Evolutionary conservation across 2,888 invertebrate species (phyloP), one percentile per base, ranked within the genome.

Genomic region (Cloeon dipterum): DNA sequence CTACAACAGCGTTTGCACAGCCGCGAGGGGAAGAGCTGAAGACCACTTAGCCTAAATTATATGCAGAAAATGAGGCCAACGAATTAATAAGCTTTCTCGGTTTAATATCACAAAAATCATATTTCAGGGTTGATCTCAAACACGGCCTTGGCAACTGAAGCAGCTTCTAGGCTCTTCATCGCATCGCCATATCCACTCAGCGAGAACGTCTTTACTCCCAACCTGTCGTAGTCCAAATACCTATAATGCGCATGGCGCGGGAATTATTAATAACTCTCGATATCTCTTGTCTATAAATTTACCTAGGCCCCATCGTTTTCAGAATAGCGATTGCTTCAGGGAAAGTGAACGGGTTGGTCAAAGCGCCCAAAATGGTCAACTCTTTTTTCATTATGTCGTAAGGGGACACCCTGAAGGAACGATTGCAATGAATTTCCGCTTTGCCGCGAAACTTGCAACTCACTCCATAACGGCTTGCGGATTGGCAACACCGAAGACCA

Each of bases 311-410:
- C 67, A 76, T 66, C 3, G 74, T 66, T 42, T 65, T 63, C 2
- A 75, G 51, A 45, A 72, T 56, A 1, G 65, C 63, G 8, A 76
- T 50, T 1, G 72, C 69, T 45, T 66, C 73, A 0, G 65, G 65
- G 52, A 74, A 74, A 16, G 66, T 65, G 49, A 61, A 72, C 0
- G 74, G 74, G 48, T 76, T 76, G 39, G 75, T 68, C 44, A 68
- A 68, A 0, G 71, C 68, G 0, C 72, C 75, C 25, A 69, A 55
- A 4, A 76, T 55, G 0, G 64, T 67, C 40, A 72, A 37, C 50
- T 77, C 76, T 43, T 70, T 72, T 47, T 60, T 55, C 50, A 65
- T 74, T 18, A 75, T 58, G 40, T 68, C 55, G 49, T 54, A 70
- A 0, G 72, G 70, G 32, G 63, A 61, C 20, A 68, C 45, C 29